A percentile compares a stretch with the other conserved stretches of the same genome.
Evolutionary conservation across 2,113 vertebrate genomes (phyloP).

Genomic region (Osmerus mordax): DNA sequence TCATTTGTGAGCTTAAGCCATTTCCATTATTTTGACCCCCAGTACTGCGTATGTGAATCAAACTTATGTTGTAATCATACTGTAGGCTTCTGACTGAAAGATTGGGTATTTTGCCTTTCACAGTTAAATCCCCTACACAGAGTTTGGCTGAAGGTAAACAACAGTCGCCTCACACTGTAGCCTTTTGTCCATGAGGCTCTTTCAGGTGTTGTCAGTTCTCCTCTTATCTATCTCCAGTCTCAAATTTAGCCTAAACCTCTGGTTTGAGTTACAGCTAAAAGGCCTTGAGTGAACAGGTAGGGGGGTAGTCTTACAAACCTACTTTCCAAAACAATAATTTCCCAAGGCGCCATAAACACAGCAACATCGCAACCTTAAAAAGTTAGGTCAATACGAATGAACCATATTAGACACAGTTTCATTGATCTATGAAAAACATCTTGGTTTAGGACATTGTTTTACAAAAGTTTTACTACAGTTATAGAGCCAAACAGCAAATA

Average conservation of each 20-base stretch:
- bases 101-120: no score
- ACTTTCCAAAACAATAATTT: conserved; percentile 32
- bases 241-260: conserved; percentile 33
- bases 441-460: no score
- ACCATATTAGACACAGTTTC: background rate
- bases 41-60: no score
- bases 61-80: no score
- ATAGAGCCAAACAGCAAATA: no score
- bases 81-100: no score
- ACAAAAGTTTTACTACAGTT: no score
- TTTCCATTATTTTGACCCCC: no score
- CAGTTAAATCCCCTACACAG: background rate
- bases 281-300: conserved; percentile 15
- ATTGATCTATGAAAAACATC: no score
- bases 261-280: conserved; percentile 29
- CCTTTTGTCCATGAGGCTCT: conserved; percentile 23
- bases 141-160: conserved; percentile 3
- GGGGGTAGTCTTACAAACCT: conserved; percentile 16
- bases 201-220: conserved; percentile 35
- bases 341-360: no score
- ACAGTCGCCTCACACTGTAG: conserved; percentile 8
- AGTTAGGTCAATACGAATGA: background rate
- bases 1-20: no score
- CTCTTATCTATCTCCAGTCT: conserved; percentile 41
- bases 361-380: background rate